A percentile compares a stretch with the other conserved stretches of the same genome.
These are phyloP conservation scores for Buphagus erythrorhynchus DNA, from an alignment of 2,797 vertebrate genomes.

Conservation along the genomic window DNA sequence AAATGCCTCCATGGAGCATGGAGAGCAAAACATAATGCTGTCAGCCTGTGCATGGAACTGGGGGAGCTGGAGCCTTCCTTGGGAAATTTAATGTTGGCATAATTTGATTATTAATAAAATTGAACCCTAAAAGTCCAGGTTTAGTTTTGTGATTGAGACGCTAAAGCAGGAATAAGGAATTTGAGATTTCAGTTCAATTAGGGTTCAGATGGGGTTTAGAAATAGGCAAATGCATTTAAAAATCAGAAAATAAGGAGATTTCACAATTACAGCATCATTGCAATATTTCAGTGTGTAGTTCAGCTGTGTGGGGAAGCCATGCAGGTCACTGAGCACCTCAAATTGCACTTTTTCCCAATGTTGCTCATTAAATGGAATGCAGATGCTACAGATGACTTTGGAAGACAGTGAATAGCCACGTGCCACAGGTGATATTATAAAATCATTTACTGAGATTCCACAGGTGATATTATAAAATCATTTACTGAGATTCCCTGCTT, in stretches of 20 bases:
- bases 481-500: background rate
- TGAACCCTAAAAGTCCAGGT: background rate
- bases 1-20: background rate
- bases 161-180: background rate
- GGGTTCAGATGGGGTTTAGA: rapidly evolving
- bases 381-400: rapidly evolving
- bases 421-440: background rate
- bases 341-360: background rate
- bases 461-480: background rate
- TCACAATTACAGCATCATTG: background rate
- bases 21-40: background rate
- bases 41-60: background rate
- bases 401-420: background rate
- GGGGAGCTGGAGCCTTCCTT: background rate
- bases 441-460: background rate
- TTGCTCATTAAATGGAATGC: background rate
- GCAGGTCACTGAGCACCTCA: background rate
- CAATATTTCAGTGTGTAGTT: background rate
- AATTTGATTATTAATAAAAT: background rate
- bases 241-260: background rate
- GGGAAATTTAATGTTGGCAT: background rate
- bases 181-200: background rate
- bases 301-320: background rate
- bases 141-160: background rate
- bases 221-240: background rate